These are phyloP conservation scores for Crossaster papposus DNA, from an alignment of 53 echinoderm and acorn worm species.

Conservation along the genomic window DNA sequence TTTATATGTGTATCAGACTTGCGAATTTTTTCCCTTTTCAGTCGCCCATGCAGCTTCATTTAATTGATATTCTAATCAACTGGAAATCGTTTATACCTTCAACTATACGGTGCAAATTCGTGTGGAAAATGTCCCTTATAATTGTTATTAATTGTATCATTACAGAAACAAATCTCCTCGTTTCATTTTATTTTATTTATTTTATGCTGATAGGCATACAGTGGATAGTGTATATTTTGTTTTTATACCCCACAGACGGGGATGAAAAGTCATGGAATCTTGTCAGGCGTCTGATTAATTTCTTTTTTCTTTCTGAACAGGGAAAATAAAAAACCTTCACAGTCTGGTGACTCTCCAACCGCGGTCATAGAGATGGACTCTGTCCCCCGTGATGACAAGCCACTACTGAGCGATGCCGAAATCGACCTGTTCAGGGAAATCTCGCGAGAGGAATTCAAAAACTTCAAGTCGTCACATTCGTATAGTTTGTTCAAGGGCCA, in stretches of 20 bases:
- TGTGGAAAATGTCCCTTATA: too few relatives aligned
- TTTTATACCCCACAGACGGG: too few relatives aligned
- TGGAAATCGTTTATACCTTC: too few relatives aligned
- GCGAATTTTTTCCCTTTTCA: too few relatives aligned
- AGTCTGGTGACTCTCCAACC: not conserved
- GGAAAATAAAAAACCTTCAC: not conserved
- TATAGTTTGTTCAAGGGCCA: slow-evolving; percentile 58
- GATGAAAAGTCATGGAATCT: not conserved
- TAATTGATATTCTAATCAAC: too few relatives aligned
- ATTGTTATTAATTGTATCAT: not conserved
- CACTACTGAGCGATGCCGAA: slow-evolving; percentile 47
- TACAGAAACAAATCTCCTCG: too few relatives aligned
- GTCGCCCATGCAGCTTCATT: too few relatives aligned
- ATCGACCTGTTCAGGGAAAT: slow-evolving; percentile 58
- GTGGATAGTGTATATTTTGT: too few relatives aligned
- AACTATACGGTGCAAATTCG: too few relatives aligned
- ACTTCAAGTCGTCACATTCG: slow-evolving; percentile 55
- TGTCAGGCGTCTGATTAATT: not conserved
- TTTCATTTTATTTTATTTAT: too few relatives aligned
- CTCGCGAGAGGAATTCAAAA: slow-evolving; percentile 58
- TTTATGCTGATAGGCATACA: too few relatives aligned
- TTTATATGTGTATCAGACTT: too few relatives aligned
- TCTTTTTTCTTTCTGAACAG: not conserved
- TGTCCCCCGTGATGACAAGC: slow-evolving; percentile 10
- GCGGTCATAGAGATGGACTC: slow-evolving; percentile 37